phyloP scores from a whole-genome alignment of 2,888 invertebrate species.

The Linnaemya tessellans region DNA sequence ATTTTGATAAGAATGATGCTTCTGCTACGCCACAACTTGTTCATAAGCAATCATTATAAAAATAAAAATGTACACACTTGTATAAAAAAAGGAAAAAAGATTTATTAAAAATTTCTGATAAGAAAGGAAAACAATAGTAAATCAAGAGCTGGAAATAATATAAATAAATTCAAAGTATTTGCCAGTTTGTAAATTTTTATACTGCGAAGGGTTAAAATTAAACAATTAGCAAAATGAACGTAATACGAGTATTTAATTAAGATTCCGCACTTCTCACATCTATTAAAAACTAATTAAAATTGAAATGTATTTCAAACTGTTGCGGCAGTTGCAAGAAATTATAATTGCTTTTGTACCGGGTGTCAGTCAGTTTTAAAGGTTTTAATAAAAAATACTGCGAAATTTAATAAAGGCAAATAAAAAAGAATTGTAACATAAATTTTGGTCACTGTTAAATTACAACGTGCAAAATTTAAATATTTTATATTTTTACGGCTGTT shows the following conservation, averaged over 20 bases:
- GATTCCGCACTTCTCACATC: not conserved
- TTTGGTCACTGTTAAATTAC: too few relatives aligned
- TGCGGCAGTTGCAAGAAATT: not conserved
- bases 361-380: not conserved
- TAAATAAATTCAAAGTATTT: slow-evolving; percentile 31
- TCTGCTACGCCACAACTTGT: slow-evolving; percentile 9
- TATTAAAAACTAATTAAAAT: not conserved
- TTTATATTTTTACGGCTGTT: too few relatives aligned
- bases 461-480: too few relatives aligned
- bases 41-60: slow-evolving; percentile 16
- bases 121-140: slow-evolving; percentile 34
- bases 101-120: slow-evolving; percentile 25
- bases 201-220: slow-evolving; percentile 22
- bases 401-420: too few relatives aligned
- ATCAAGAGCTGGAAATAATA: slow-evolving; percentile 1
- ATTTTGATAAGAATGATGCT: slow-evolving; percentile 49
- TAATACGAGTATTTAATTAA: slow-evolving; percentile 33
- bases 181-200: slow-evolving; percentile 20
- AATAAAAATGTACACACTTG: not conserved
- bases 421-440: too few relatives aligned
- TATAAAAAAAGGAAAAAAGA: not conserved
- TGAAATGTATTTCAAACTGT: not conserved
- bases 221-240: slow-evolving; percentile 11
- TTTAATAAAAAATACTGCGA: not conserved
- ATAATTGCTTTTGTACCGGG: not conserved